A percentile compares a stretch with the other conserved stretches of the same genome.
phyloP scores from a whole-genome alignment of 2,888 invertebrate genomes.

The Tuta absoluta region DNA sequence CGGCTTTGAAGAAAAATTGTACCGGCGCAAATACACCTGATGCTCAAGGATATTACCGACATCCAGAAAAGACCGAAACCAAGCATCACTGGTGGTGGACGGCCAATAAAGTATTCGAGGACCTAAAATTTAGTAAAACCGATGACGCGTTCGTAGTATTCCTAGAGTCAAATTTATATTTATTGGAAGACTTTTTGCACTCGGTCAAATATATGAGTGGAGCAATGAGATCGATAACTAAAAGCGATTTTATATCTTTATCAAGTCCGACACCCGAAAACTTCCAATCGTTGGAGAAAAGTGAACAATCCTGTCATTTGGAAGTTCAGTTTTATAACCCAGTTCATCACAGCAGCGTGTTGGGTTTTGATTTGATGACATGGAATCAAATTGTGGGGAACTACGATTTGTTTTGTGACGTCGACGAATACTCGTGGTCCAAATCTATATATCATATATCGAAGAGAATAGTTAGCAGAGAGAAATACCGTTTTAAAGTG shows the following conservation, averaged over 20 bases:
- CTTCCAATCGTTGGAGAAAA: background rate
- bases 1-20: slow-evolving; percentile 45
- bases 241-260: slow-evolving; percentile 54
- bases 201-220: slow-evolving; percentile 53
- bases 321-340: slow-evolving; percentile 42
- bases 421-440: slow-evolving; percentile 60
- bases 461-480: slow-evolving; percentile 46
- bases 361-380: slow-evolving; percentile 50
- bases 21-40: slow-evolving; percentile 50
- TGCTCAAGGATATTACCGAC: slow-evolving; percentile 49
- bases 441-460: slow-evolving; percentile 55
- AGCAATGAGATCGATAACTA: slow-evolving; percentile 42
- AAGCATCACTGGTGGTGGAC: slow-evolving; percentile 71
- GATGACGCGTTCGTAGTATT: slow-evolving; percentile 53
- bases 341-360: slow-evolving; percentile 45
- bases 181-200: slow-evolving; percentile 58
- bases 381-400: slow-evolving; percentile 60
- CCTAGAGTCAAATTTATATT: slow-evolving; percentile 50
- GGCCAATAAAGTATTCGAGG: slow-evolving; percentile 57
- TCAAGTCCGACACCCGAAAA: slow-evolving; percentile 32
- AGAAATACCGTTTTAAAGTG: slow-evolving; percentile 47
- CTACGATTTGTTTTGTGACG: slow-evolving; percentile 55
- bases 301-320: slow-evolving; percentile 35
- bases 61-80: slow-evolving; percentile 45
- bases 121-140: slow-evolving; percentile 38